Evolutionary conservation across 2,113 vertebrate species (phyloP), one percentile per base, ranked within the genome.

Genomic region (Nothoprocta pentlandii): DNA sequence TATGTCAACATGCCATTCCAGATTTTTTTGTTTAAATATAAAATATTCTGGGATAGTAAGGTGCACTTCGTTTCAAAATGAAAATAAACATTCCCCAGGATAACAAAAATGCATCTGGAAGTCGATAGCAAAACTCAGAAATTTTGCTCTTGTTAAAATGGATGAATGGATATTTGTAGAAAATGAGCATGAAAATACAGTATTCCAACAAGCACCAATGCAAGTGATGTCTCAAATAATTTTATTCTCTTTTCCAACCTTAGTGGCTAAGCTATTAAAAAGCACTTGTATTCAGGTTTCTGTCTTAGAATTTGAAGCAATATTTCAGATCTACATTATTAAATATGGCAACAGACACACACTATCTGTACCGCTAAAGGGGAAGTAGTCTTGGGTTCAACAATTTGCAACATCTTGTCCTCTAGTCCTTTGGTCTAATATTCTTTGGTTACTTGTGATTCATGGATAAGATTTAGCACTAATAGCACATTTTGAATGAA

Each of bases 1-100:
- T 79, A 6, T 77, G 80, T 94, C 58, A 84, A 86, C 83, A 79
- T 15, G 75, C 42, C 51, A 54, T 76, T 81, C 83, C 59, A 93
- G 59, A 63, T 61, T 42, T 81, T 63, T 63, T 78, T 90, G 58
- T 58, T 90, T 95, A 34, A 86, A 84, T 90, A 79, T 90, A 66
- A 90, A 95, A 86, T 93, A 81, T 54, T 88, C 54, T 51, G 26
- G 49, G 41, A 67, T 80, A 76, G 14, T 53, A 61, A 80, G 90
- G 26, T 66, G 83, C 30, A 76, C 39, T 94, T 86, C 54, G 16
- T 82, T 93, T 86, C 64, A 73, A 83, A 86, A 89, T 58, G 12
- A 97, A 94, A 93, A 95, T 39, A 95, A 95, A 89, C 58, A 42
- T 69, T 71, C 62, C 53, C 39, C 36, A 51, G 70, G 66, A 87